Conservation (phyloP, 1,140 invertebrate species). For the Ceratina japonica region DNA sequence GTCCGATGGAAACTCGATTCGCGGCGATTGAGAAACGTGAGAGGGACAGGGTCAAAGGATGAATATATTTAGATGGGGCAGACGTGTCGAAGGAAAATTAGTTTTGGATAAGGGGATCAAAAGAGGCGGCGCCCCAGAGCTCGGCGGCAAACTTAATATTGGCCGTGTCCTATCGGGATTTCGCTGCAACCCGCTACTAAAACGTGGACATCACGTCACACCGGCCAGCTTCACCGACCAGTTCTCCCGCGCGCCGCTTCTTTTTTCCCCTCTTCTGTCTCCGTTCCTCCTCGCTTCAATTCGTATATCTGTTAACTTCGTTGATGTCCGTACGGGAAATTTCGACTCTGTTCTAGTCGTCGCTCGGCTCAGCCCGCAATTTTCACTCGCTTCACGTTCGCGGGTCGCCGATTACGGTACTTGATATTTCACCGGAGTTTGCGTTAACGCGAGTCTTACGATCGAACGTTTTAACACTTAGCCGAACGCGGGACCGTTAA, state of each 20-base stretch:
- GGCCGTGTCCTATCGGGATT: conserved; percentile 27
- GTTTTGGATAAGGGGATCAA: conserved; percentile 53
- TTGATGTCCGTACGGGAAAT: conserved; percentile 49
- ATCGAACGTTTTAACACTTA: conserved; percentile 55
- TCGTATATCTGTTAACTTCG: conserved; percentile 51
- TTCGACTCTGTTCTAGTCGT: conserved; percentile 42
- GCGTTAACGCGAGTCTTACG: conserved; percentile 26
- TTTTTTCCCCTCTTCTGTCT: conserved; percentile 7
- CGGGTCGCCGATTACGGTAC: conserved; percentile 41
- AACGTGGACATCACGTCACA: neutral
- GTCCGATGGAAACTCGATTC: neutral
- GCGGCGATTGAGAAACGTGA: conserved; percentile 5
- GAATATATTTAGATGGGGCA: conserved; percentile 46
- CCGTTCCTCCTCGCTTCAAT: conserved; percentile 13
- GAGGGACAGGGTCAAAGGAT: conserved; percentile 42
- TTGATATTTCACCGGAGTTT: conserved; percentile 47
- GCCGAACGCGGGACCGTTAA: conserved; percentile 45
- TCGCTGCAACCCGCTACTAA: conserved; percentile 4
- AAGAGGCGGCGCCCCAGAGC: conserved; percentile 16
- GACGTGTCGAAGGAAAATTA: conserved; percentile 52
- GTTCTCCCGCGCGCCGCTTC: conserved; percentile 10
- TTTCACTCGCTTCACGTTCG: conserved; percentile 45
- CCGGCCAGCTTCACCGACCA: neutral
- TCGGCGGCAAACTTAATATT: conserved; percentile 45
- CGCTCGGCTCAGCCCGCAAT: conserved; percentile 30